These are phyloP conservation scores for Macroteleia sp. DNA, from an alignment of 2,888 invertebrate species.

Conservation along the genomic window DNA sequence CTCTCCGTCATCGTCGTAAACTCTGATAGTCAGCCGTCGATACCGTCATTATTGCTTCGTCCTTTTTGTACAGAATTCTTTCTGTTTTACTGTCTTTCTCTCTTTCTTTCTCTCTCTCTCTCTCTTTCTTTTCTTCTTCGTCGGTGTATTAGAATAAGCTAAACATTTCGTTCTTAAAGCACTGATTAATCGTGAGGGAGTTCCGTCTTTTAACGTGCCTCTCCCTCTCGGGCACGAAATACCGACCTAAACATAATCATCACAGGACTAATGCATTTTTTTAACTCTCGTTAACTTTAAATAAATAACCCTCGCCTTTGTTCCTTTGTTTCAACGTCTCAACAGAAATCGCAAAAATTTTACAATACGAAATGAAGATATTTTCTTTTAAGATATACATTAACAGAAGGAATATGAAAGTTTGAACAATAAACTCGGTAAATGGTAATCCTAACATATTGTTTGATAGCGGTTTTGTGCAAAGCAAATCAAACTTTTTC, in stretches of 20 bases:
- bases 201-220: slow-evolving; percentile 81
- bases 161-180: slow-evolving; percentile 83
- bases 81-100: slow-evolving; percentile 19
- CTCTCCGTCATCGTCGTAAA: slow-evolving; percentile 41
- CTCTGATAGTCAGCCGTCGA: slow-evolving; percentile 51
- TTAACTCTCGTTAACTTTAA: slow-evolving; percentile 37
- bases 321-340: no score
- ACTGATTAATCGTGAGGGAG: slow-evolving; percentile 84
- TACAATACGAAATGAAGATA: no score
- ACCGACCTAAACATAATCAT: slow-evolving; percentile 80
- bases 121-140: slow-evolving; percentile 27
- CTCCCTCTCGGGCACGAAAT: slow-evolving; percentile 79
- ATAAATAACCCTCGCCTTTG: slow-evolving; percentile 76
- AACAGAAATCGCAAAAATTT: no score
- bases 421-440: no score
- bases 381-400: no score
- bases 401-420: no score
- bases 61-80: slow-evolving; percentile 46
- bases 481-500: no score
- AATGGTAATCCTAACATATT: no score
- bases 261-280: slow-evolving; percentile 84
- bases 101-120: slow-evolving; percentile 53
- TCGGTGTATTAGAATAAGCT: slow-evolving; percentile 74
- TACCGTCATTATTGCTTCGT: slow-evolving; percentile 63
- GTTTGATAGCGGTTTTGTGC: no score